Conservation (phyloP, 1,140 invertebrate species). For the Hyles vespertilio region DNA sequence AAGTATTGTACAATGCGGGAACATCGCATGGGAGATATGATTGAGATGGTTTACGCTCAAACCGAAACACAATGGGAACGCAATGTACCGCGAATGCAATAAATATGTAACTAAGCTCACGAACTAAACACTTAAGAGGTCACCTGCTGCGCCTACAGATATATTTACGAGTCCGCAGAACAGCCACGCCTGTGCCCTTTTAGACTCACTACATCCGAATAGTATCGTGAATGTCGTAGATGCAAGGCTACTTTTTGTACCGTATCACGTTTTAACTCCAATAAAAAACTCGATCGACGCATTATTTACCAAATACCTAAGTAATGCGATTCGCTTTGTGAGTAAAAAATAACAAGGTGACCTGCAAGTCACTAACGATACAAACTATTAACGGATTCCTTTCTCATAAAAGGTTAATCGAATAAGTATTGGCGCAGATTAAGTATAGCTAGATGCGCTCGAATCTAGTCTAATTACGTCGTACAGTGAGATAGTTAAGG, state of each 20-base stretch:
- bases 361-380: neutral
- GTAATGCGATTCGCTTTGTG: neutral
- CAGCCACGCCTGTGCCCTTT: slow-evolving; percentile 65
- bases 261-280: slow-evolving; percentile 9
- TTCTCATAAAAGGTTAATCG: slow-evolving; percentile 21
- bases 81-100: slow-evolving; percentile 46
- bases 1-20: slow-evolving; percentile 10
- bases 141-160: slow-evolving; percentile 65
- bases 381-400: slow-evolving; percentile 9
- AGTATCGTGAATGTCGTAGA: slow-evolving; percentile 39
- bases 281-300: slow-evolving; percentile 5
- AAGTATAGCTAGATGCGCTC: slow-evolving; percentile 21
- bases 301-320: neutral
- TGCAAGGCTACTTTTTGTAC: slow-evolving; percentile 32
- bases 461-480: slow-evolving; percentile 45
- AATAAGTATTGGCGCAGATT: slow-evolving; percentile 17
- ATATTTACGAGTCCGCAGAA: slow-evolving; percentile 56
- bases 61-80: slow-evolving; percentile 19
- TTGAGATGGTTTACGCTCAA: slow-evolving; percentile 27
- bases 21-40: slow-evolving; percentile 16
- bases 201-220: slow-evolving; percentile 58
- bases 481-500: slow-evolving; percentile 41
- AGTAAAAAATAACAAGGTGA: slow-evolving; percentile 7
- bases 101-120: slow-evolving; percentile 54
- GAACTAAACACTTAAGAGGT: slow-evolving; percentile 65